Conservation (phyloP, 2,888 invertebrate genomes). For the Rhaphigaster nebulosa region DNA sequence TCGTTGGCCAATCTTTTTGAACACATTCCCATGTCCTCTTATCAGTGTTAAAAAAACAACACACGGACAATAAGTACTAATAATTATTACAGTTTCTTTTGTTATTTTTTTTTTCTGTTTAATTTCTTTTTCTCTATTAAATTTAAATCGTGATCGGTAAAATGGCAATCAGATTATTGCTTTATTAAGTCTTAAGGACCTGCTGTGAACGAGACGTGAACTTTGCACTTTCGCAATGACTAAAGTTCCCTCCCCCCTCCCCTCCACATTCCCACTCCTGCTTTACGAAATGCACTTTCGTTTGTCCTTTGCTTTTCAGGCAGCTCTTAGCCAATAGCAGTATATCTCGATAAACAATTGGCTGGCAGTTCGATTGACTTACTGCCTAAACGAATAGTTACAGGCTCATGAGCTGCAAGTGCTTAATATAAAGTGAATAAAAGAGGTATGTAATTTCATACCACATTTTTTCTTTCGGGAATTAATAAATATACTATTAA, state of each 20-base stretch:
- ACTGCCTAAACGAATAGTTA: background rate
- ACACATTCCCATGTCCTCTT: too few species aligned
- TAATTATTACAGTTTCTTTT: background rate
- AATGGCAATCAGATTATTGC: background rate
- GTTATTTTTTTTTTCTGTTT: too few species aligned
- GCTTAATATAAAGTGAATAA: background rate
- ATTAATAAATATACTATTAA: too few species aligned
- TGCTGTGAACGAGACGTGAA: background rate
- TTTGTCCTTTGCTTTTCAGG: background rate
- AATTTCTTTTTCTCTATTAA: background rate
- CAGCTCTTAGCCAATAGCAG: background rate
- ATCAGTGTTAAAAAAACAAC: too few species aligned
- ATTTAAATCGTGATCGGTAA: background rate
- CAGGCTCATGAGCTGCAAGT: background rate
- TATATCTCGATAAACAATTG: background rate
- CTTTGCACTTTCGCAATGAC: constrained; percentile 8
- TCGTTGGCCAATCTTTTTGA: too few species aligned
- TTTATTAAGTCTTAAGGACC: background rate
- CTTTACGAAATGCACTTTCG: constrained; percentile 1
- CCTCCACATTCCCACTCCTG: background rate
- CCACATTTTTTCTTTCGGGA: too few species aligned
- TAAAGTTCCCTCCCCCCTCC: background rate
- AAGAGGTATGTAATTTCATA: too few species aligned
- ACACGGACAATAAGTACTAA: too few species aligned
- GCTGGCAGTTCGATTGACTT: background rate